Base-by-base conservation (phyloP, 1,140 invertebrate genomes). In the Hylaeus volcanicus region DNA sequence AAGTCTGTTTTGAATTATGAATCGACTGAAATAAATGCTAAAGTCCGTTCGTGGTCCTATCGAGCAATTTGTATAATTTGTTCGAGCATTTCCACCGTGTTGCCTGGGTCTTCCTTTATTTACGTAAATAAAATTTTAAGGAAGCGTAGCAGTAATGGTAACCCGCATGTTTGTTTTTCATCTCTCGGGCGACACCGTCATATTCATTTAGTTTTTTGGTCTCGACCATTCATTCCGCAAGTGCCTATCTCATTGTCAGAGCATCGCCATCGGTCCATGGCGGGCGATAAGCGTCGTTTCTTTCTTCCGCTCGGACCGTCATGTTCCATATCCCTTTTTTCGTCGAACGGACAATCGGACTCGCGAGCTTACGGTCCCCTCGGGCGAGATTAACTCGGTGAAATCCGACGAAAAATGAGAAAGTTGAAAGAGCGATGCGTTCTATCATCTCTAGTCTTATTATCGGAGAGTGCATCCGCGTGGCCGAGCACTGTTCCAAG, bases 331-430 rank as follows among this genome's bases (percentile, higher is more conserved):
- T 53, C 14, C 39, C 39, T 72, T 39, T 60, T 72, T 53, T 60
- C 11, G 39, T 14, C 12, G 11, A 15, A 61, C 41, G 11, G 2
- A 51, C 41, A 74, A 15, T 41, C 51, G 48, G 12, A 5, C 11
- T 51, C 9, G 9, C 51, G 2, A 51, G 14, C 5, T 39, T 26
- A 12, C 43, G 43, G 11, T 41, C 15, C 43, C n/a, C n/a, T 11
- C 71, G 1, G 51, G 4, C n/a, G 15, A 55, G 63, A 79, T 79
- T 73, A 79, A 58, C 65, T 53, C 41, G 63, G 43, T 41, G 26
- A 61, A 73, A 79, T 74, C 63, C 78, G 64, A 58, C 66, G 78
- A 79, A 71, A 79, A 79, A 79, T 79, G 78, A 26, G 68, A 79
- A 72, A 74, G 58, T 51, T 51, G 51, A 51, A 11, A 51, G 9